A percentile compares a stretch with the other conserved stretches of the same genome.
phyloP scores from a whole-genome alignment of 1,140 invertebrate species.

The Drosophila tsacasi region DNA sequence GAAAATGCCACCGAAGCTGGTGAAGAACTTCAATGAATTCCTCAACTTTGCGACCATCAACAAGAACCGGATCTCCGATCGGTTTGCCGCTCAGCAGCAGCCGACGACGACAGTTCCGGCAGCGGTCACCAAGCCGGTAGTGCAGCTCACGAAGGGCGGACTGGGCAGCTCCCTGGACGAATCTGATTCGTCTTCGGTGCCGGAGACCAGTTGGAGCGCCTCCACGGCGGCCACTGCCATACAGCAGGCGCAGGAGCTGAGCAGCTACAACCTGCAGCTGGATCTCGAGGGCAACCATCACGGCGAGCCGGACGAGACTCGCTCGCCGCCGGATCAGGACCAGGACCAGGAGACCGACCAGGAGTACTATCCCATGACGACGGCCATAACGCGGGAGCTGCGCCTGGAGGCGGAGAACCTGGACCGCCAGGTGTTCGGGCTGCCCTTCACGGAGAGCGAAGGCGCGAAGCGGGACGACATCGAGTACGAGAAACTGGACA shows the following conservation, averaged over 20 bases:
- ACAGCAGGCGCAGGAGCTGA: slow-evolving; percentile 76
- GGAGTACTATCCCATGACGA: slow-evolving; percentile 94
- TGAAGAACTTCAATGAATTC: slow-evolving; percentile 94
- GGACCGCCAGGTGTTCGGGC: slow-evolving; percentile 91
- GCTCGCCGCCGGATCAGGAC: slow-evolving; percentile 88
- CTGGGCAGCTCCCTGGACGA: slow-evolving; percentile 85
- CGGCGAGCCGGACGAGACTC: slow-evolving; percentile 82
- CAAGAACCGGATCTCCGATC: slow-evolving; percentile 86
- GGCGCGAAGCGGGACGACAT: slow-evolving; percentile 53
- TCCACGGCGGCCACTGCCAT: slow-evolving; percentile 80
- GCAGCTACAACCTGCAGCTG: slow-evolving; percentile 74
- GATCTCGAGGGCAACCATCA: slow-evolving; percentile 57
- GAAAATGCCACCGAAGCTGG: slow-evolving; percentile 87
- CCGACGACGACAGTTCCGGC: slow-evolving; percentile 12
- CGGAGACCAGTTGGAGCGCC: slow-evolving; percentile 80
- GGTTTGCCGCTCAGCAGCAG: slow-evolving; percentile 56
- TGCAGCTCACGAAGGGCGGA: slow-evolving; percentile 85
- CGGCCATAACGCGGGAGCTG: slow-evolving; percentile 92
- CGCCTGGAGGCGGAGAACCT: slow-evolving; percentile 92
- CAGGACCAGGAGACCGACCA: slow-evolving; percentile 91
- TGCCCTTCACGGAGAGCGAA: slow-evolving; percentile 71
- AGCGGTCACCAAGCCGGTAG: slow-evolving; percentile 71
- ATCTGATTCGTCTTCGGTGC: slow-evolving; percentile 85
- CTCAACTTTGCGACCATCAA: slow-evolving; percentile 90
- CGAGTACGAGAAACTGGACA: slow-evolving; percentile 82